These are phyloP conservation scores for Protobothrops mucrosquamatus DNA, from an alignment of 2,113 vertebrate species.

Conservation along the genomic window DNA sequence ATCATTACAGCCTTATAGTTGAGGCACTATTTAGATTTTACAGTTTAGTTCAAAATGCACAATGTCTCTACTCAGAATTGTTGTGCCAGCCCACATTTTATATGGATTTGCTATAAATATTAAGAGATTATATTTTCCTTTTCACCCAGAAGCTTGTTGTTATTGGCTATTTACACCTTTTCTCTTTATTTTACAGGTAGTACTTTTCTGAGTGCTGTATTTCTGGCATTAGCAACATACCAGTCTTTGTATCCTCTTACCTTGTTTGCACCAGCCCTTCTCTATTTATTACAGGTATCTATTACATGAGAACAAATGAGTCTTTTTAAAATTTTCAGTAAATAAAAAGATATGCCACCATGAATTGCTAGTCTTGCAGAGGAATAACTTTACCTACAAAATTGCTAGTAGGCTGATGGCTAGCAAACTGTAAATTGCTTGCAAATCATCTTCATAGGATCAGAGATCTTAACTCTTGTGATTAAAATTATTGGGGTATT, in stretches of 20 bases:
- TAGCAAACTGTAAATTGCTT: neutral
- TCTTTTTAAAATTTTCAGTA: neutral
- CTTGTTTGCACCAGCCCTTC: constrained; percentile 85
- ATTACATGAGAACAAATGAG: neutral
- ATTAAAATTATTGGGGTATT: neutral
- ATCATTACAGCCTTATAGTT: neutral
- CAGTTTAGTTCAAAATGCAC: neutral
- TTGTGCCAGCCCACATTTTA: neutral
- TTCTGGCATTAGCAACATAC: constrained; percentile 92
- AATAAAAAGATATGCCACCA: neutral
- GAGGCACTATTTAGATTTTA: neutral
- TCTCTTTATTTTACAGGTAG: constrained; percentile 76
- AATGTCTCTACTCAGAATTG: neutral
- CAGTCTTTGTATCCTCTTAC: constrained; percentile 94
- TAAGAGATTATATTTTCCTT: neutral
- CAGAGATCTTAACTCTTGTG: fast-evolving
- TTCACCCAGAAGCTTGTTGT: neutral
- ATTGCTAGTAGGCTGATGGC: neutral
- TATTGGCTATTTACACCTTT: neutral
- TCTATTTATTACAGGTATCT: constrained; percentile 86
- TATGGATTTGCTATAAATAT: neutral
- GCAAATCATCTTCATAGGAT: neutral
- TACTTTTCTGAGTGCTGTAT: constrained; percentile 89
- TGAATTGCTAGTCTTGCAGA: neutral
- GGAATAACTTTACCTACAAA: neutral